Evolutionary conservation across 53 echinoderm and acorn worm species (phyloP), one percentile per base, ranked within the genome.

Genomic region (Henricia sp.): DNA sequence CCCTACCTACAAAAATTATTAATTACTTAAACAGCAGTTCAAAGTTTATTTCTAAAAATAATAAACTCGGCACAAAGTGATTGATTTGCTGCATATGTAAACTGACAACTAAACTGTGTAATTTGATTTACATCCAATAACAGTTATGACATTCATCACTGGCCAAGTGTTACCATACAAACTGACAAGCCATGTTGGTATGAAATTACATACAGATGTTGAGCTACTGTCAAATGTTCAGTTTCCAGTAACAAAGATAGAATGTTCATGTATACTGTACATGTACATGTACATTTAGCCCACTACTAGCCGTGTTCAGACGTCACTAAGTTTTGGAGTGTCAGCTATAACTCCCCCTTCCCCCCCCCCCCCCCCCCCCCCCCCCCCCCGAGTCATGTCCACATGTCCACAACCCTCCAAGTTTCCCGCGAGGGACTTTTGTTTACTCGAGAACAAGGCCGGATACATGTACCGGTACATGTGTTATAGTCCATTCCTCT

Each of bases 71-170:
- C n/a, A n/a, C n/a, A n/a, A n/a, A n/a, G n/a, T n/a, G n/a, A n/a
- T n/a, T n/a, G n/a, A n/a, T n/a, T n/a, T n/a, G n/a, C n/a, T n/a
- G n/a, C n/a, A n/a, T n/a, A 76, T 76, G 57, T 76, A 59, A 23
- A 75, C 19, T 76, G 59, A 59, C 42, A 43, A 57, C 41, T 24
- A 55, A 28, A 38, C 59, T 27, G 16, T 39, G 40, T 56, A 40
- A 76, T 59, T 76, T 34, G 55, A 76, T 76, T 76, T n/a, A 57
- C 76, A 76, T 76, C 59, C 59, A 36, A 6, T 55, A 53, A 53
- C 54, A 73, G 56, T 38, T 55, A n/a, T 54, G 41, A 59, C 38
- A 76, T 58, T 6, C 76, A 38, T 58, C 76, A 11, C 43, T 76
- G 57, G 44, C 35, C 76, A 76, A 25, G 76, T 43, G 27, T 76